phyloP scores from a whole-genome alignment of 1,140 invertebrate genomes.

The Kradibia gibbosae region DNA sequence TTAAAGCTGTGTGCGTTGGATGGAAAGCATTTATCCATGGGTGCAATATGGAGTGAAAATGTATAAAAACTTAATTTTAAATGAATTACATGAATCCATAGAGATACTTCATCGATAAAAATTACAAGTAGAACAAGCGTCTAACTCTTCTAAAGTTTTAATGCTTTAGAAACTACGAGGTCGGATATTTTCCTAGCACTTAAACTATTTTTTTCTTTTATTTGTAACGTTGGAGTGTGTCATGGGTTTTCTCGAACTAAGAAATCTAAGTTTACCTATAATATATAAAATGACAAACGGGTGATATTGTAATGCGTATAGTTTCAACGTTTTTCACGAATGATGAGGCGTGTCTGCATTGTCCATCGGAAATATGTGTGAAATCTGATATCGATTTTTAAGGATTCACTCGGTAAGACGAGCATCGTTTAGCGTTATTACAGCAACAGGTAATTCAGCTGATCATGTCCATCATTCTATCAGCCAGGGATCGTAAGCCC shows the following conservation, averaged over 20 bases:
- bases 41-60: too few species aligned
- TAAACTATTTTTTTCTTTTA: neutral
- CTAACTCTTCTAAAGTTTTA: neutral
- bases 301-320: neutral
- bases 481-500: too few species aligned
- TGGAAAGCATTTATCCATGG: too few species aligned
- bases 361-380: neutral
- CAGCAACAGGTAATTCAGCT: constrained; percentile 27
- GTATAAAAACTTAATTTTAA: too few species aligned
- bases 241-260: neutral
- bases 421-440: neutral
- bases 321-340: neutral
- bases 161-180: neutral
- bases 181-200: neutral
- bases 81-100: too few species aligned
- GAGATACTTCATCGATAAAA: neutral
- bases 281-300: neutral
- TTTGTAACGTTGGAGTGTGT: neutral
- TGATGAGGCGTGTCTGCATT: neutral
- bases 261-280: neutral
- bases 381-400: neutral
- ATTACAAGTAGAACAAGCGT: neutral
- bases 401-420: neutral
- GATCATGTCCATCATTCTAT: too few species aligned
- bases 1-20: too few species aligned